Base-by-base conservation (phyloP, 2,888 invertebrate genomes). In the Seira ritae region DNA sequence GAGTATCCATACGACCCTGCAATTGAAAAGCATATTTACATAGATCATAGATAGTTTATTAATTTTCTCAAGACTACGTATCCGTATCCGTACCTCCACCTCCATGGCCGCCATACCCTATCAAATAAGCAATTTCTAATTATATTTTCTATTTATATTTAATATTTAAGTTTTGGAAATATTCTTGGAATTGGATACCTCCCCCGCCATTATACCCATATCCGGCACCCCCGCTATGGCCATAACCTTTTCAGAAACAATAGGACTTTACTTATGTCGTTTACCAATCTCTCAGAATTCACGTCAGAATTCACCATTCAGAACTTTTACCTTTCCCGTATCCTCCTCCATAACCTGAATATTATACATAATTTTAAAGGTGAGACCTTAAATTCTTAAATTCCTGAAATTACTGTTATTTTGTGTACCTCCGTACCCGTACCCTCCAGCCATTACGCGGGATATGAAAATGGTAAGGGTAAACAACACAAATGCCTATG, bases 171-270 rank as follows among this genome's bases (percentile, higher is more conserved):
- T 8, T 62, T 62, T n/a, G 10, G 4, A 67, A 67, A 20, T 67
- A 20, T 4, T 4, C 3, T 67, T 23, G 15, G 46, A 42, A 3
- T 37, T 20, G 17, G 42, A 19, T 75, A 66, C 68, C 55, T 24
- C 67, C 65, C 2, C 74, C 74, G 15, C 80, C 80, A 42, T 62
- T 65, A 17, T 37, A 31, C 10, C 79, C 79, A 24, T 75, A 74
- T 15, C 79, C 80, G 20, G 22, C 50, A 42, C 77, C 77, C n/a
- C 50, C 66, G 1, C 65, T 31, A 23, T 37, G 22, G 23, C 72
- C 72, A 19, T 46, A 42, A 19, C 12, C 68, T 31, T 68, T 37
- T 42, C 70, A 22, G 50, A 70, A 15, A 17, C 15, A 50, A 20
- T 15, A 20, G 65, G 62, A 37, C 1, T 74, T 23, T 2, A 23